Conservation (phyloP, 2,888 invertebrate genomes). For the Ceramica pisi region DNA sequence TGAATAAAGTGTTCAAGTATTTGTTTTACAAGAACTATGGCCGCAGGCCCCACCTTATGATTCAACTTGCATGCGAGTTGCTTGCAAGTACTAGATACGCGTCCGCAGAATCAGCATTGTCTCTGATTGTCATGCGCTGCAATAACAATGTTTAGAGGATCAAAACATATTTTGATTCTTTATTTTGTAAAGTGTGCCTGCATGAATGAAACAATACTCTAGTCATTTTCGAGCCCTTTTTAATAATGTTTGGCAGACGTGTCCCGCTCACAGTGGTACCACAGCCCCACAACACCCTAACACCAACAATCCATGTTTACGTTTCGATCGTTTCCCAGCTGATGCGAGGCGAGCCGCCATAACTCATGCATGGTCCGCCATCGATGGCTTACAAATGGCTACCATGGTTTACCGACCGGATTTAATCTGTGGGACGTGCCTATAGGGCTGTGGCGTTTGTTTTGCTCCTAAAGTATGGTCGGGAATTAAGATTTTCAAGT, state of each 20-base stretch:
- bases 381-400: conserved; percentile 58
- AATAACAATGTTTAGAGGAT: no score
- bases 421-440: conserved; percentile 60
- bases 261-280: conserved; percentile 37
- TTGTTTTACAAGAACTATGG: neutral
- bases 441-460: conserved; percentile 24
- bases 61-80: no score
- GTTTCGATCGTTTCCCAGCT: conserved; percentile 58
- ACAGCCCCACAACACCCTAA: conserved; percentile 10
- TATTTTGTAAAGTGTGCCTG: neutral
- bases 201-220: no score
- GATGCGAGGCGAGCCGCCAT: conserved; percentile 55
- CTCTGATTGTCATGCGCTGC: no score
- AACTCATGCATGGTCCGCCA: conserved; percentile 43
- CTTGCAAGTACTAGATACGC: no score
- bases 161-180: neutral
- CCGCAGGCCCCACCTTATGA: no score
- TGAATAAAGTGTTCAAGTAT: neutral
- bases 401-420: conserved; percentile 53
- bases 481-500: conserved; percentile 7
- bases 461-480: conserved; percentile 23
- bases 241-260: neutral
- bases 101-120: neutral
- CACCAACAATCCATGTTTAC: conserved; percentile 57
- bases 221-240: no score